Conservation (phyloP, 2,888 invertebrate species). For the Mesorhabditis belari region DNA sequence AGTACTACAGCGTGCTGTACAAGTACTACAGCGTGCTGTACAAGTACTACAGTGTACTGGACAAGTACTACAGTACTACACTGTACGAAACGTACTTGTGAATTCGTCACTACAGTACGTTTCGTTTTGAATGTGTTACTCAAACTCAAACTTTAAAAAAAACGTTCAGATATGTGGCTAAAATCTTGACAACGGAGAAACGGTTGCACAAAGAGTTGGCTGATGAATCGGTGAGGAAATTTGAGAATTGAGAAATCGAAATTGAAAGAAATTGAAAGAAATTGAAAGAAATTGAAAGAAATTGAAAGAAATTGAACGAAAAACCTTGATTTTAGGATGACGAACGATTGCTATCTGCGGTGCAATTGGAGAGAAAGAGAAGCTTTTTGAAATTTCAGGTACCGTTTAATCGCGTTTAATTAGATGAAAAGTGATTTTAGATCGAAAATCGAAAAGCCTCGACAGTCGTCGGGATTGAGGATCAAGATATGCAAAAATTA, state of each 20-base stretch:
- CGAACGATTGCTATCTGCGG: neutral
- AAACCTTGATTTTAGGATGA: neutral
- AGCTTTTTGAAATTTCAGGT: neutral
- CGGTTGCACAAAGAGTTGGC: constrained; percentile 63
- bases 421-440: neutral
- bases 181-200: constrained; percentile 78
- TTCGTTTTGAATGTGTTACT: too few species aligned
- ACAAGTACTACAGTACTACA: too few species aligned
- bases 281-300: too few species aligned
- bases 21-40: too few species aligned
- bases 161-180: constrained; percentile 68
- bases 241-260: too few species aligned
- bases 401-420: too few species aligned
- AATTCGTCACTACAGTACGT: too few species aligned
- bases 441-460: neutral
- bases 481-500: neutral
- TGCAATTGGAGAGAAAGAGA: neutral
- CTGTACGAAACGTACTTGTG: too few species aligned
- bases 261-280: too few species aligned
- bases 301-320: neutral
- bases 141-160: neutral
- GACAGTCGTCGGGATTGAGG: neutral
- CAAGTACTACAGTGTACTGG: too few species aligned
- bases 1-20: too few species aligned
- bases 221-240: constrained; percentile 6